Conservation (phyloP, 2,113 vertebrate genomes). For the Nyctibius bracteatus region DNA sequence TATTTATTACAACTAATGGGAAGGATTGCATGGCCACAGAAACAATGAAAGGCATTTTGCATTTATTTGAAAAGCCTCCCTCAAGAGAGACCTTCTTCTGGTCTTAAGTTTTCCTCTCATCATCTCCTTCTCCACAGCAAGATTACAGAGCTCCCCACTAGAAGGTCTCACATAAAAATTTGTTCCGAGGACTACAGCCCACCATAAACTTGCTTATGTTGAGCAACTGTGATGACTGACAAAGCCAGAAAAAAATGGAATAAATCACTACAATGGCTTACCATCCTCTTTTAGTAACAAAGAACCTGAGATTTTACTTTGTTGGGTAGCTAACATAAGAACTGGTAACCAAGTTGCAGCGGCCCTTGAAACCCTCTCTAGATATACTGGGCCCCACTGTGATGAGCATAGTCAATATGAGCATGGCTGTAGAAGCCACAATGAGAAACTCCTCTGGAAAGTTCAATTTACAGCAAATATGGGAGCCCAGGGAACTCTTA, state of each 20-base stretch:
- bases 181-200: background rate
- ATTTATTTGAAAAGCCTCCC: background rate
- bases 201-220: background rate
- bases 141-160: background rate
- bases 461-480: background rate
- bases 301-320: background rate
- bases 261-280: background rate
- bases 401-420: background rate
- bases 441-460: background rate
- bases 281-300: background rate
- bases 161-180: background rate
- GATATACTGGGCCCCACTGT: background rate
- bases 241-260: background rate
- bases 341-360: background rate
- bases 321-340: background rate
- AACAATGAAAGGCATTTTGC: background rate
- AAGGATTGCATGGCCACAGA: background rate
- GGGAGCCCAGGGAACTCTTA: slow-evolving; percentile 3
- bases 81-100: background rate
- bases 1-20: background rate
- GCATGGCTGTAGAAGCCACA: background rate
- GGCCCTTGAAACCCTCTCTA: background rate
- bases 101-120: background rate
- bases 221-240: background rate
- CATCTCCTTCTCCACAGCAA: background rate